Evolutionary conservation across 2,113 vertebrate species (phyloP).

Genomic region (Eira barbara): DNA sequence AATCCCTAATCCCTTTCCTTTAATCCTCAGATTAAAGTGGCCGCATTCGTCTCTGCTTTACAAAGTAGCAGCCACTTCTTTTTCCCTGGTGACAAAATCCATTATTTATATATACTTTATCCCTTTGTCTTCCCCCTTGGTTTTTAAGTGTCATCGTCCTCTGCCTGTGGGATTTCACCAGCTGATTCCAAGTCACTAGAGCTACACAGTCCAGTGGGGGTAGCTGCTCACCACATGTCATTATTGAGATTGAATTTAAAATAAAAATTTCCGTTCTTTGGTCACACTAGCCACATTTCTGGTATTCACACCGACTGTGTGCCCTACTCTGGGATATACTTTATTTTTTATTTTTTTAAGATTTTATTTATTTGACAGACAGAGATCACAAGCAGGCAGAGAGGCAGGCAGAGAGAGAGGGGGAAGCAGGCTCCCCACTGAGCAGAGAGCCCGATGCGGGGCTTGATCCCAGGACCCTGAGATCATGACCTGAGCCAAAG

Average conservation of each 20-base stretch:
- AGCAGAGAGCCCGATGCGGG: too few species aligned
- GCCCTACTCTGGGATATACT: not conserved
- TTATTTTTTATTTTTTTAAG: not conserved
- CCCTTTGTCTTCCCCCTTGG: not conserved
- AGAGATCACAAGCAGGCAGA: too few species aligned
- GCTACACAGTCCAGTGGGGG: not conserved
- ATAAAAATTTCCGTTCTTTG: not conserved
- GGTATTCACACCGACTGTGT: not conserved
- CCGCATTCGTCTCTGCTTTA: not conserved
- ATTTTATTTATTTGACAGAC: too few species aligned
- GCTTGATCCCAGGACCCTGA: too few species aligned
- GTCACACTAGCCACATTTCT: not conserved
- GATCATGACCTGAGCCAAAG: too few species aligned
- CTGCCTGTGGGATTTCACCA: not conserved
- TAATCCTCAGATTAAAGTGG: slow-evolving; percentile 27
- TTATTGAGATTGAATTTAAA: not conserved
- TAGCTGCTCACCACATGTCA: not conserved
- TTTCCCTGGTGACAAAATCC: not conserved
- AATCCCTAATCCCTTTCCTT: not conserved
- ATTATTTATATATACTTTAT: not conserved
- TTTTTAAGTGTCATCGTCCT: not conserved
- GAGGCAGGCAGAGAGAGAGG: too few species aligned
- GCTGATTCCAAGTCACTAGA: not conserved
- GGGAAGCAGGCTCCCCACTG: too few species aligned
- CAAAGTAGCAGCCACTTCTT: not conserved